These are phyloP conservation scores for Apamea sordens DNA, from an alignment of 2,888 invertebrate species.

Conservation along the genomic window DNA sequence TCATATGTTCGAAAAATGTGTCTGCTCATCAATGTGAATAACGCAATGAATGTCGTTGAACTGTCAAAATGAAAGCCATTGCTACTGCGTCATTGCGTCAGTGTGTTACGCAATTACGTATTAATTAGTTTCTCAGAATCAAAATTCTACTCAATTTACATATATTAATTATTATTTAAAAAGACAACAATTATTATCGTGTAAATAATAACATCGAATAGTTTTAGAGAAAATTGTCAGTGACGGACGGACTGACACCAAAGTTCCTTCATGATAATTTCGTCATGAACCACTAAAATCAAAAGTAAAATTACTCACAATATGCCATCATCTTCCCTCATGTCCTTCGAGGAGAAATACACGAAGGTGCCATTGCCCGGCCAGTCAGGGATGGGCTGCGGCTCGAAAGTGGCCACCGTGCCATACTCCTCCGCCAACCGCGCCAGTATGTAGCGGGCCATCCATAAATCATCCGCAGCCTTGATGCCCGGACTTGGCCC, in stretches of 20 bases:
- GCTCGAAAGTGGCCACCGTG: slow-evolving; percentile 92
- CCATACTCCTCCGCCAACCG: slow-evolving; percentile 97
- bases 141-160: neutral
- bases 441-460: slow-evolving; percentile 95
- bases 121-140: neutral
- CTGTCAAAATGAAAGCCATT: too few relatives aligned
- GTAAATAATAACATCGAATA: neutral
- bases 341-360: slow-evolving; percentile 96
- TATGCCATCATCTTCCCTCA: slow-evolving; percentile 96
- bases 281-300: neutral
- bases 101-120: too few relatives aligned
- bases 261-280: neutral
- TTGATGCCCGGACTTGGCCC: slow-evolving; percentile 96
- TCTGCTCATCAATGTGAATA: too few relatives aligned
- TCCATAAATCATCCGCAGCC: slow-evolving; percentile 96
- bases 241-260: neutral
- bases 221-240: neutral
- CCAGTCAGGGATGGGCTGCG: slow-evolving; percentile 95
- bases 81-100: too few relatives aligned
- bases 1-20: too few relatives aligned
- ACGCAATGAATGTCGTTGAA: too few relatives aligned
- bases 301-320: slow-evolving; percentile 79
- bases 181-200: neutral
- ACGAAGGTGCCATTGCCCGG: slow-evolving; percentile 97
- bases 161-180: neutral